Percentiles rank a stretch among this genome's conserved stretches.
phyloP scores from a whole-genome alignment of 2,797 vertebrate genomes.

The Micrastur ruficollis region DNA sequence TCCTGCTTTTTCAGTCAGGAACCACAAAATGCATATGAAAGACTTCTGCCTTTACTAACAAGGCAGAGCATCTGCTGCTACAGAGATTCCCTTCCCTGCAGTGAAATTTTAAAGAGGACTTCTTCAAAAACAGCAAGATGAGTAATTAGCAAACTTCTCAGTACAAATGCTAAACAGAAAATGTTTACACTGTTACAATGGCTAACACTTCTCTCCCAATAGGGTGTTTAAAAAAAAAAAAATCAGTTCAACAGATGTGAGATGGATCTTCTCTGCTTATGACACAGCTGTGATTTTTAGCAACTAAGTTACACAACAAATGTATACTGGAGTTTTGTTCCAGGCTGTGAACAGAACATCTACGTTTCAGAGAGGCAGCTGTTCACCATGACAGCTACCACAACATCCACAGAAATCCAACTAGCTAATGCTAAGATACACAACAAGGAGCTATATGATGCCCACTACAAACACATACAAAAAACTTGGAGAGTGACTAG shows the following conservation, averaged over 20 bases:
- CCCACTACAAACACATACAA: neutral
- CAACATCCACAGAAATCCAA: neutral
- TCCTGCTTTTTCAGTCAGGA: slow-evolving; percentile 3
- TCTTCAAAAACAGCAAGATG: slow-evolving; percentile 23
- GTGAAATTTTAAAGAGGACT: slow-evolving; percentile 17
- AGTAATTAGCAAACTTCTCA: slow-evolving; percentile 35
- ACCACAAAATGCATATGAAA: neutral
- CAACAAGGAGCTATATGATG: neutral
- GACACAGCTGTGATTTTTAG: slow-evolving; percentile 5
- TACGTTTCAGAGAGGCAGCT: neutral
- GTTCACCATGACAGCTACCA: neutral
- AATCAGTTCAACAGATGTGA: neutral
- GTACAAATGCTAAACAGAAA: neutral
- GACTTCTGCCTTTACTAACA: neutral
- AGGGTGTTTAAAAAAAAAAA: neutral
- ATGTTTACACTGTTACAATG: neutral
- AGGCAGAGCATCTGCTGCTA: slow-evolving; percentile 12
- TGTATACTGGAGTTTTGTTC: neutral
- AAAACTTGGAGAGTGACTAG: neutral
- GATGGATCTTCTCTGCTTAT: neutral
- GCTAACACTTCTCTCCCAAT: neutral
- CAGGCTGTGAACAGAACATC: neutral
- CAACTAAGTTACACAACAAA: slow-evolving; percentile 31
- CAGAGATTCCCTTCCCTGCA: slow-evolving; percentile 5
- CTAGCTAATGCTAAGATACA: neutral